A percentile compares a stretch with the other conserved stretches of the same genome.
phyloP scores from a whole-genome alignment of 2,797 vertebrate genomes.

The Catharus ustulatus region DNA sequence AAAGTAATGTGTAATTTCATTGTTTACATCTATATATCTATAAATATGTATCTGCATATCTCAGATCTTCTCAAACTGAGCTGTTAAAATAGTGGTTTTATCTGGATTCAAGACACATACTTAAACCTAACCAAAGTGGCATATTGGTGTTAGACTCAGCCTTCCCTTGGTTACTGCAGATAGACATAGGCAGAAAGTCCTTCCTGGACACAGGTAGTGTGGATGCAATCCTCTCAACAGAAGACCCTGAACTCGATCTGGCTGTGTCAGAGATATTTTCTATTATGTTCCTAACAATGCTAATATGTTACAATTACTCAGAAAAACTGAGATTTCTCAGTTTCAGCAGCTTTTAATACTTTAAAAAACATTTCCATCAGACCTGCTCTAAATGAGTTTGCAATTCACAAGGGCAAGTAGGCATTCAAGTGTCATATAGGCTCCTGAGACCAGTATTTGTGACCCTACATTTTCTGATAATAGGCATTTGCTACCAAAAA shows the following conservation, averaged over 20 bases:
- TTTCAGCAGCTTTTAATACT: not conserved
- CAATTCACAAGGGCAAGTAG: not conserved
- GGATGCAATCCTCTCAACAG: not conserved
- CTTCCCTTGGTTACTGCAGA: not conserved
- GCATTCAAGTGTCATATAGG: not conserved
- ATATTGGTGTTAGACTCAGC: not conserved
- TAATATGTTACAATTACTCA: not conserved
- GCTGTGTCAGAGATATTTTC: not conserved
- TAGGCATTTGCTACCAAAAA: not conserved
- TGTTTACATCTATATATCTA: not conserved
- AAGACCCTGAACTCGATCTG: not conserved
- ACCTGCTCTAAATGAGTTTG: not conserved
- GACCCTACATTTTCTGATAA: not conserved
- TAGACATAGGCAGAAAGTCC: not conserved
- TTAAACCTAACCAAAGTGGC: not conserved
- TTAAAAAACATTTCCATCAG: not conserved
- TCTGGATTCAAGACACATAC: not conserved
- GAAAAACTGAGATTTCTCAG: not conserved
- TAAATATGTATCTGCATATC: not conserved
- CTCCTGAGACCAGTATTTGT: not conserved
- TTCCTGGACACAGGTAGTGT: rapidly evolving
- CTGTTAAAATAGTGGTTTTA: not conserved
- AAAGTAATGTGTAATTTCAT: not conserved
- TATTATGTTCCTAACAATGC: not conserved
- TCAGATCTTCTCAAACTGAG: not conserved